These are phyloP conservation scores for Battus philenor DNA, from an alignment of 1,140 invertebrate species.

Conservation along the genomic window DNA sequence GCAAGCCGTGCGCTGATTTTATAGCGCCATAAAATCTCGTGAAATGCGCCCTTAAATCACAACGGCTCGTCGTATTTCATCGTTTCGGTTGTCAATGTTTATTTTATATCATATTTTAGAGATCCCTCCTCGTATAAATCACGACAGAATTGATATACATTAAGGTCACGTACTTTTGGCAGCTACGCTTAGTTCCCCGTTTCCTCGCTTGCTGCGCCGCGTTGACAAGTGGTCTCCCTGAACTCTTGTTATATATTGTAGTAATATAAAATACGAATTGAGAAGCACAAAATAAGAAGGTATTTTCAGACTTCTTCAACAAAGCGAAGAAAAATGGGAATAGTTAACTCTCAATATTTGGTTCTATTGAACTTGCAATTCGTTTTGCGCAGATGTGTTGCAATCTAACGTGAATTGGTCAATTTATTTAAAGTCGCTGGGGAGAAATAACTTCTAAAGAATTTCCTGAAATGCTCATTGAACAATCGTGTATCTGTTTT, in stretches of 20 bases:
- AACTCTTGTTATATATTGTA: slow-evolving; percentile 29
- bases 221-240: slow-evolving; percentile 50
- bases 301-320: neutral
- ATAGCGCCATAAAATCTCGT: slow-evolving; percentile 72
- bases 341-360: slow-evolving; percentile 8
- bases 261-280: neutral
- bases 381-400: slow-evolving; percentile 9
- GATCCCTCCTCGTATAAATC: slow-evolving; percentile 68
- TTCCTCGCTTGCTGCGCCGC: slow-evolving; percentile 19
- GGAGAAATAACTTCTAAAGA: slow-evolving; percentile 7
- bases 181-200: slow-evolving; percentile 53
- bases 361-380: slow-evolving; percentile 8
- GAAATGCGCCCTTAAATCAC: slow-evolving; percentile 73
- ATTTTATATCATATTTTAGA: slow-evolving; percentile 76
- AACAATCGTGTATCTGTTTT: too few relatives aligned
- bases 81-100: slow-evolving; percentile 75
- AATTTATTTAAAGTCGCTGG: slow-evolving; percentile 14
- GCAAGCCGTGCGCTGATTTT: slow-evolving; percentile 59
- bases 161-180: slow-evolving; percentile 69
- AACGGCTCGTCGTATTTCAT: slow-evolving; percentile 71
- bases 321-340: slow-evolving; percentile 9
- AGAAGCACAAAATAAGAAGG: too few relatives aligned
- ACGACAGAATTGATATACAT: slow-evolving; percentile 69
- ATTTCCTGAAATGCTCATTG: too few relatives aligned
- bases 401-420: slow-evolving; percentile 8